A percentile compares a stretch with the other conserved stretches of the same genome.
Conservation (phyloP, 2,888 invertebrate genomes). For the Melanophora roralis region DNA sequence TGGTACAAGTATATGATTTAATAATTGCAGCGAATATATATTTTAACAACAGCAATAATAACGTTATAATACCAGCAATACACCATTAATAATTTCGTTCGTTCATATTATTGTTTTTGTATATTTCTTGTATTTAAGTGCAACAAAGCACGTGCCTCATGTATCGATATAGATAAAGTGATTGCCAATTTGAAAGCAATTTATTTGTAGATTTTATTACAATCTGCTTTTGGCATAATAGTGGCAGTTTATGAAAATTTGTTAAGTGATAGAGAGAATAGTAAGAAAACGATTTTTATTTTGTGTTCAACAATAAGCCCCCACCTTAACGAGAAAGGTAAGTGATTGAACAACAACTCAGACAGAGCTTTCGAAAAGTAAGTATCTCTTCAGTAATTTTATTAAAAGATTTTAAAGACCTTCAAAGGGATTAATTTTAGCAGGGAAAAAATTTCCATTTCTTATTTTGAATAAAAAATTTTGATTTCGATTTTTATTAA, state of each 20-base stretch:
- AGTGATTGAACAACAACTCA: no score
- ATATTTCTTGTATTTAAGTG: constrained; percentile 28
- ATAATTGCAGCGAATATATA: constrained; percentile 38
- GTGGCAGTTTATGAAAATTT: constrained; percentile 56
- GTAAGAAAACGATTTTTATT: no score
- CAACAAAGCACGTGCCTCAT: constrained; percentile 68
- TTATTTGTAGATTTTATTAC: constrained; percentile 66
- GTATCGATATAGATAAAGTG: constrained; percentile 52
- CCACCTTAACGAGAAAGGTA: no score
- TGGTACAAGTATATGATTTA: constrained; percentile 54
- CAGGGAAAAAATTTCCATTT: no score
- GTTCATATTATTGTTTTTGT: not conserved
- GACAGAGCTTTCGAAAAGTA: no score
- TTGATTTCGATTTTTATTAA: no score
- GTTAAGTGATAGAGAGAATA: constrained; percentile 39
- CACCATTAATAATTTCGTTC: constrained; percentile 18
- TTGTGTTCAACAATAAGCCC: no score
- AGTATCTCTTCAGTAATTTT: no score
- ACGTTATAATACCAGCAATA: constrained; percentile 17
- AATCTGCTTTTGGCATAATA: constrained; percentile 62
- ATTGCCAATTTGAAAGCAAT: constrained; percentile 66
- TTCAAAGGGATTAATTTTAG: no score
- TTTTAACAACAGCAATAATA: constrained; percentile 3
- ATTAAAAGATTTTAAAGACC: no score
- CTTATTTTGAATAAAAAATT: no score